Conservation (phyloP, 2,888 invertebrate species). For the Vesta saturnalis region DNA sequence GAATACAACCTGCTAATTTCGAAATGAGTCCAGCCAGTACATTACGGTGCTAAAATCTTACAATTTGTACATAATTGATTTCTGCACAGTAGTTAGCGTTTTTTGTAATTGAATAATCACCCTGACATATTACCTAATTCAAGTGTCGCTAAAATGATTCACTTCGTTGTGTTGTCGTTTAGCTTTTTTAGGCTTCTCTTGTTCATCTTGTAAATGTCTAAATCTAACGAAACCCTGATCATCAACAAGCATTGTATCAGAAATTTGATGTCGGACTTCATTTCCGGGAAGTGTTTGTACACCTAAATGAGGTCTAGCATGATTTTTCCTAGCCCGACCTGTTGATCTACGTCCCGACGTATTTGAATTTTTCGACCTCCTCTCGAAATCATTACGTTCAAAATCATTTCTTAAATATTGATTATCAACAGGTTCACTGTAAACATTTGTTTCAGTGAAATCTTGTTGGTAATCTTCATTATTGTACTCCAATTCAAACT, state of each 20-base stretch:
- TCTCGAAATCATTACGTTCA: slow-evolving; percentile 69
- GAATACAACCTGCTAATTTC: too few species aligned
- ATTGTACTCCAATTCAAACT: slow-evolving; percentile 57
- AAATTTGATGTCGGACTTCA: slow-evolving; percentile 67
- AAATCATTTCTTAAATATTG: slow-evolving; percentile 66
- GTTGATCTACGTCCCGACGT: slow-evolving; percentile 61
- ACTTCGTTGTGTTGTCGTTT: too few species aligned
- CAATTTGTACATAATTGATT: slow-evolving; percentile 1
- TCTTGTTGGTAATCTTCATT: slow-evolving; percentile 57
- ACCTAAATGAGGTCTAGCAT: slow-evolving; percentile 64
- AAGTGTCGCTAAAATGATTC: slow-evolving; percentile 60
- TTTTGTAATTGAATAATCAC: too few species aligned
- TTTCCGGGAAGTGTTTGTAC: slow-evolving; percentile 69
- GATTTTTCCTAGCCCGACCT: slow-evolving; percentile 62
- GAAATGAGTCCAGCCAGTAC: too few species aligned
- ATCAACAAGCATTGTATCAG: slow-evolving; percentile 84
- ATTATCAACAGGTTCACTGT: slow-evolving; percentile 60
- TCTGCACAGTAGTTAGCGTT: too few species aligned
- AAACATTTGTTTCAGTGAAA: slow-evolving; percentile 66
- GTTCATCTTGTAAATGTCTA: slow-evolving; percentile 65
- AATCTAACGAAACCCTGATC: slow-evolving; percentile 91
- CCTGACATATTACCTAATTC: slow-evolving; percentile 35
- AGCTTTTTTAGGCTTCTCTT: slow-evolving; percentile 54
- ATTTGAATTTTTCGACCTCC: slow-evolving; percentile 59
- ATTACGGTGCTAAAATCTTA: too few species aligned